A percentile compares a stretch with the other conserved stretches of the same genome.
phyloP scores from a whole-genome alignment of 1,140 invertebrate species.

The Monochamus saltuarius region DNA sequence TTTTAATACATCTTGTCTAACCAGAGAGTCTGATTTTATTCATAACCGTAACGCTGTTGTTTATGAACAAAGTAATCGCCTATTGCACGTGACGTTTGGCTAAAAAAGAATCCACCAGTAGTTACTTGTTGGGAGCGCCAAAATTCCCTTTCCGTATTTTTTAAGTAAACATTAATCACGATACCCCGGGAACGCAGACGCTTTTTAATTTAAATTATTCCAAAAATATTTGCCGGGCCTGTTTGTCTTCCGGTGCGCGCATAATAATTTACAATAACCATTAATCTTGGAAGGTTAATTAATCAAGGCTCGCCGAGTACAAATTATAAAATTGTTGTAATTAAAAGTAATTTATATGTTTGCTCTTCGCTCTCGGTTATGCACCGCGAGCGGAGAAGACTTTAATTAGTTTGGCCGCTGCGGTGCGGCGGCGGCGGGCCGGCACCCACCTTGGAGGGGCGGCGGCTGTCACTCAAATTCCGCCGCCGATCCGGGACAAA shows the following conservation, averaged over 20 bases:
- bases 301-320: conserved; percentile 47
- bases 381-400: conserved; percentile 39
- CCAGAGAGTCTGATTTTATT: too few relatives aligned
- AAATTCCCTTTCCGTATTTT: too few relatives aligned
- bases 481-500: too few relatives aligned
- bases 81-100: too few relatives aligned
- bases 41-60: too few relatives aligned
- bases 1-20: too few relatives aligned
- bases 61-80: too few relatives aligned
- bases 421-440: conserved; percentile 13
- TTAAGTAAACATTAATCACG: too few relatives aligned
- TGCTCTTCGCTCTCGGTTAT: conserved; percentile 38
- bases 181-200: too few relatives aligned
- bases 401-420: conserved; percentile 46
- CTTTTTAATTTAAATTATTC: conserved; percentile 27
- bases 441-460: conserved; percentile 14
- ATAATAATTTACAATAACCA: conserved; percentile 44
- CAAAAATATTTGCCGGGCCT: conserved; percentile 28
- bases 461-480: conserved; percentile 11
- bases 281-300: conserved; percentile 45
- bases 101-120: too few relatives aligned
- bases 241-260: conserved; percentile 35
- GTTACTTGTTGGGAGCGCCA: too few relatives aligned
- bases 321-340: conserved; percentile 52
- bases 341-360: conserved; percentile 51